These are phyloP conservation scores for Amia ocellicauda DNA, from an alignment of 2,113 vertebrate genomes.

Conservation along the genomic window DNA sequence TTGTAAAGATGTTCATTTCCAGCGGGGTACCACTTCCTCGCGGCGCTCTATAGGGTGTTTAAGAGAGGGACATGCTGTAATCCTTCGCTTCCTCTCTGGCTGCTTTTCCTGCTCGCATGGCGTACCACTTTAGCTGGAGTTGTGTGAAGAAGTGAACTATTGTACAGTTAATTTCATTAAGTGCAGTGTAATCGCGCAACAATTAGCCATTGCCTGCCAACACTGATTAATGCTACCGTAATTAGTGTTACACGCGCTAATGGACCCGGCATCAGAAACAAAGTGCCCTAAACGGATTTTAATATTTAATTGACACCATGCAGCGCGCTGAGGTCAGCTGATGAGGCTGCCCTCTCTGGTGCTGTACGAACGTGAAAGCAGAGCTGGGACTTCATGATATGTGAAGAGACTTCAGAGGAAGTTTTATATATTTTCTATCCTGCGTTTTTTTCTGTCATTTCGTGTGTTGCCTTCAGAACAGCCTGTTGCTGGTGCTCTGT, in stretches of 20 bases:
- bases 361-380: no score
- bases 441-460: no score
- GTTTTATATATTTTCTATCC: no score
- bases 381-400: no score
- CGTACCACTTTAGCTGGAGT: neutral
- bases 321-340: conserved; percentile 27
- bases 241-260: conserved; percentile 33
- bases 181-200: conserved; percentile 30
- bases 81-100: neutral
- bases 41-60: no score
- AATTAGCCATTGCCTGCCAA: conserved; percentile 39
- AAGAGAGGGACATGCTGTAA: neutral
- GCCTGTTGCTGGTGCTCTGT: no score
- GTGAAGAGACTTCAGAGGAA: no score
- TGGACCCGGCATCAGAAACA: neutral
- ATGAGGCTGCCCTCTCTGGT: no score
- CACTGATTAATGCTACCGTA: conserved; percentile 24
- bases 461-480: no score
- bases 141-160: neutral
- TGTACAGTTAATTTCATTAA: conserved; percentile 20
- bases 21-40: no score
- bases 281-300: conserved; percentile 33
- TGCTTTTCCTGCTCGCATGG: neutral
- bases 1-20: no score
- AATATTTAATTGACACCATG: conserved; percentile 43